A percentile compares a stretch with the other conserved stretches of the same genome.
Conservation (phyloP, 2,888 invertebrate genomes). For the Arrhopalites spinosus region DNA sequence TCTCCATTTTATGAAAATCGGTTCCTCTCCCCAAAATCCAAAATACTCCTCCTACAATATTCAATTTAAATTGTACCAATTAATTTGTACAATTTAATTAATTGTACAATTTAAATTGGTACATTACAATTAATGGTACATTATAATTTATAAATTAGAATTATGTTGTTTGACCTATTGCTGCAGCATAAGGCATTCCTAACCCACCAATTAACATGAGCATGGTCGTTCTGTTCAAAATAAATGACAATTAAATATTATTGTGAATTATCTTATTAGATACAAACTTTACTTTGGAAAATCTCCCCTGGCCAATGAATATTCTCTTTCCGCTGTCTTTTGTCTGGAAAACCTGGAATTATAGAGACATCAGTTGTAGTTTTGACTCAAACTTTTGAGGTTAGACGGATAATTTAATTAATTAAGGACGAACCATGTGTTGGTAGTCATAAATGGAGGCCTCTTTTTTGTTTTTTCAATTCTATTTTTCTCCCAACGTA, state of each 20-base stretch:
- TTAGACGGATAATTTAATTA: too few relatives aligned
- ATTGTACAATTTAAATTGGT: too few relatives aligned
- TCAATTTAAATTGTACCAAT: too few relatives aligned
- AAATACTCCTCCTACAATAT: conserved; percentile 19
- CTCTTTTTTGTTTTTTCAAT: conserved; percentile 24
- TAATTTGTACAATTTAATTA: too few relatives aligned
- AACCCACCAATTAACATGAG: conserved; percentile 19
- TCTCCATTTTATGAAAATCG: conserved; percentile 18
- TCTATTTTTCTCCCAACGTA: conserved; percentile 21
- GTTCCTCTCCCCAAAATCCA: conserved; percentile 26
- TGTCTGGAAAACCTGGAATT: conserved; percentile 1
- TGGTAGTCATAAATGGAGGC: neutral
- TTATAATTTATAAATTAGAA: too few relatives aligned
- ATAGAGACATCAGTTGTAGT: neutral
- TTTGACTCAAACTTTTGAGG: neutral
- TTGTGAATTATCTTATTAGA: too few relatives aligned
- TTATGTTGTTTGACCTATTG: too few relatives aligned
- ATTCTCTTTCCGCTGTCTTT: conserved; percentile 16
- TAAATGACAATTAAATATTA: too few relatives aligned
- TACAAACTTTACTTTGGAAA: too few relatives aligned
- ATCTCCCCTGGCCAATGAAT: conserved; percentile 5
- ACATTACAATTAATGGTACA: too few relatives aligned
- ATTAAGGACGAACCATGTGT: conserved; percentile 6
- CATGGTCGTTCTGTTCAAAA: conserved; percentile 11
- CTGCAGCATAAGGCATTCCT: conserved; percentile 20